Evolutionary conservation across 1,140 invertebrate genomes (phyloP), one percentile per base, ranked within the genome.

Genomic region (Bombus picipes): DNA sequence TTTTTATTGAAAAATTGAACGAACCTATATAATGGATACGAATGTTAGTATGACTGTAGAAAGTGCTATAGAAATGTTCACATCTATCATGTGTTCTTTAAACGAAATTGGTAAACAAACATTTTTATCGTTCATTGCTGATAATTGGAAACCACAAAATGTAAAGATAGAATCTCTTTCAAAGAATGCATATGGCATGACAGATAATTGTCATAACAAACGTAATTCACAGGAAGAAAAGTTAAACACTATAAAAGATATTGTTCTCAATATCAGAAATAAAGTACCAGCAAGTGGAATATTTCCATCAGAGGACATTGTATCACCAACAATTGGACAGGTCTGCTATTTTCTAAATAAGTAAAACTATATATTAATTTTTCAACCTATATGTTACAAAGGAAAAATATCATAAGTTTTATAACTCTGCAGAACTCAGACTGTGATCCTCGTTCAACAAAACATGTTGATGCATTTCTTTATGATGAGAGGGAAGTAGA

Each of bases 381-480:
- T 81, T 57, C 18, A 12, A 73, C 18, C 57, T 83, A 66, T 6
- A 22, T 1, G 3, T 32, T 34, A 37, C 4, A 37, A 28, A 43
- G 15, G 2, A 66, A 37, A 68, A 76, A 76, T 83, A 34, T 82
- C 37, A 70, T 79, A 86, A 68, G 75, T 66, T 70, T 32, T 28
- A 62, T 62, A 76, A 41, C 13, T 83, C 34, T 90, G 84, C 92
- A 97, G 95, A 96, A 97, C 94, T 94, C 96, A 71, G 96, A 97
- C 90, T 97, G 96, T 88, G 93, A 95, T 81, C 90, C 95, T 72
- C 87, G 92, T 13, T 95, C 96, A 88, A 97, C 97, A n/a, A 93
- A 96, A 5, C 96, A 97, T 93, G 94, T 97, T 8, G 97, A 98
- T 95, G 97, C 96, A 41, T 98, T 98, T 93, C 94, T 97, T 3